Percentiles rank a stretch among this genome's conserved stretches.
Conservation (phyloP, 2,888 invertebrate species). For the Lepeophtheirus nordmannii region DNA sequence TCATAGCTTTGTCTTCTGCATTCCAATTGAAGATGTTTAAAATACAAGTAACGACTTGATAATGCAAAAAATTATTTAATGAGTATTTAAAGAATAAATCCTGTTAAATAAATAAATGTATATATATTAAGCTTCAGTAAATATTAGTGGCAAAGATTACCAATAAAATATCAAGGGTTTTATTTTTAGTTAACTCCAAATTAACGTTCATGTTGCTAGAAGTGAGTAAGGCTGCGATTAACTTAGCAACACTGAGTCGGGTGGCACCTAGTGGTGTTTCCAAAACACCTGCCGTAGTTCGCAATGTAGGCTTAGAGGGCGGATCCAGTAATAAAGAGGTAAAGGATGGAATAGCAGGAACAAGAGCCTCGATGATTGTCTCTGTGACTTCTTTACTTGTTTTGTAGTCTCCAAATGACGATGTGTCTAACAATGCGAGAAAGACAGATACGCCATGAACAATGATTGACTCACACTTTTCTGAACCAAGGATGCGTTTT, state of each 20-base stretch:
- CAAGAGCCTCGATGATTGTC: constrained; percentile 47
- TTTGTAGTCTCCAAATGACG: background rate
- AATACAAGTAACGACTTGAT: constrained; percentile 65
- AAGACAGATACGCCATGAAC: constrained; percentile 64
- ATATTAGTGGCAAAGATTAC: constrained; percentile 33
- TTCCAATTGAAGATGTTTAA: constrained; percentile 45
- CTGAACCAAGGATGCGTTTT: constrained; percentile 52
- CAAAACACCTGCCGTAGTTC: constrained; percentile 52
- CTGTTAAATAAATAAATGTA: constrained; percentile 35
- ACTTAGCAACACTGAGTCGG: constrained; percentile 53
- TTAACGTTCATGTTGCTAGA: constrained; percentile 56
- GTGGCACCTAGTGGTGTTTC: constrained; percentile 62
- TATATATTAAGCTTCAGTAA: background rate
- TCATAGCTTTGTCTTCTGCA: background rate
- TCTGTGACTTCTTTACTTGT: constrained; percentile 43
- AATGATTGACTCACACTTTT: constrained; percentile 47
- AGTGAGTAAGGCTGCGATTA: constrained; percentile 57
- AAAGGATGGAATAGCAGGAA: constrained; percentile 51
- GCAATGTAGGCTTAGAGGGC: constrained; percentile 44
- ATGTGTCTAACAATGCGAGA: constrained; percentile 48
- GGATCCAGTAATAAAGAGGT: constrained; percentile 52
- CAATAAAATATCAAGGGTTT: constrained; percentile 43
- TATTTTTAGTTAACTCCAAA: constrained; percentile 45
- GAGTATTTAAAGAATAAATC: constrained; percentile 75
- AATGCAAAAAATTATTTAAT: constrained; percentile 91